These are phyloP conservation scores for Zophobas morio DNA, from an alignment of 1,140 invertebrate genomes.

Conservation along the genomic window DNA sequence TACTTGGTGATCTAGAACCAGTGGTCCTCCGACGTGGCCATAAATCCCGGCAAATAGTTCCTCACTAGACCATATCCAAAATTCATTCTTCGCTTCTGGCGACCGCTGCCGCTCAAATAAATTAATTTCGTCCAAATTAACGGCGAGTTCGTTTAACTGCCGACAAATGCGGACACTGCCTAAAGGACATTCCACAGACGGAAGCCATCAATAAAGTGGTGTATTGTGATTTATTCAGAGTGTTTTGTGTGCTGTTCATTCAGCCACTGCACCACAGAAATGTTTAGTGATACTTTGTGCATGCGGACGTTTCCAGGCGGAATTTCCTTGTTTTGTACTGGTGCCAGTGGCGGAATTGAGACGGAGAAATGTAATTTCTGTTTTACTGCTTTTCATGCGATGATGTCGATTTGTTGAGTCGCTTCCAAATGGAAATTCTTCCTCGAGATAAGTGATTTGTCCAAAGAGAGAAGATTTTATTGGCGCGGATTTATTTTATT, in stretches of 20 bases:
- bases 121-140: conserved; percentile 37
- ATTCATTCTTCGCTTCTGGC: background rate
- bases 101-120: conserved; percentile 8
- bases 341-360: too few relatives aligned
- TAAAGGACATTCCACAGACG: conserved; percentile 30
- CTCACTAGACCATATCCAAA: background rate
- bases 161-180: conserved; percentile 34
- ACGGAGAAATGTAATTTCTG: too few relatives aligned
- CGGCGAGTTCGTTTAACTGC: conserved; percentile 34
- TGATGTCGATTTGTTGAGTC: too few relatives aligned
- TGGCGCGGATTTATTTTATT: too few relatives aligned
- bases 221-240: conserved; percentile 17
- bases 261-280: background rate
- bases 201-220: conserved; percentile 31
- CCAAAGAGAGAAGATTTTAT: too few relatives aligned
- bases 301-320: too few relatives aligned
- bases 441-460: too few relatives aligned
- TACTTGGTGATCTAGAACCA: conserved; percentile 6
- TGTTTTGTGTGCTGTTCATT: background rate
- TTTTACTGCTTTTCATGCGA: too few relatives aligned
- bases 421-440: too few relatives aligned
- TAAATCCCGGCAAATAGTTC: conserved; percentile 17
- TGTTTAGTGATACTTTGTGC: too few relatives aligned
- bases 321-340: too few relatives aligned
- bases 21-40: conserved; percentile 3